Base-by-base conservation (phyloP, 1,140 invertebrate species). In the Palaemon carinicauda region DNA sequence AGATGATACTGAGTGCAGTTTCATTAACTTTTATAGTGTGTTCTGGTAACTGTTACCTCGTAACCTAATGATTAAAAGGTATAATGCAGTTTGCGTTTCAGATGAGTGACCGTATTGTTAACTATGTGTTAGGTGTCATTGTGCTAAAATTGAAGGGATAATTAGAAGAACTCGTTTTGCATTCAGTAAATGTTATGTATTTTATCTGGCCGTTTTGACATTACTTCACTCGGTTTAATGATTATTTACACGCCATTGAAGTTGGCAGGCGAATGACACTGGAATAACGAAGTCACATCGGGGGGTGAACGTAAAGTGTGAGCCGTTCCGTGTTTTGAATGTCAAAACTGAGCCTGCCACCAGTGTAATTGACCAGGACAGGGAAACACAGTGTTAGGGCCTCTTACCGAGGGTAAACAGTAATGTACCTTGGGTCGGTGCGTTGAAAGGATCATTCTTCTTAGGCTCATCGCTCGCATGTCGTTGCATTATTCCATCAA, bases 241-340 rank as follows among this genome's bases (percentile, higher is more conserved):
- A 21, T 56, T 51, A 65, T 81, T 81, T 81, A 81, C 80, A 65
- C 52, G 71, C 71, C 71, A 81, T 69, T 71, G 33, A 81, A 81
- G 80, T 81, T 81, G 60, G 80, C 80, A 81, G 56, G 80, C 80
- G 80, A 81, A 29, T 80, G 79, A 80, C 80, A 71, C 41, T 65
- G 80, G 12, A 51, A 50, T 71, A 81, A 81, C 80, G 80, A 81
- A 65, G 79, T 80, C 60, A 21, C 54, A 33, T 41, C 24, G 54
- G 24, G n/a, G 24, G 14, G 54, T 24, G 80, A 41, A 19, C 54
- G 56, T 81, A 81, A 81, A 81, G 80, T 81, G 80, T 65, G n/a
- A 24, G 56, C 29, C 60, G 80, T 65, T 69, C 60, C 80, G 80
- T 81, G 80, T 81, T 81, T 81, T 81, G 80, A 81, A 81, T 81